Base-by-base conservation (phyloP, 2,797 vertebrate genomes). In the Falco berigora region DNA sequence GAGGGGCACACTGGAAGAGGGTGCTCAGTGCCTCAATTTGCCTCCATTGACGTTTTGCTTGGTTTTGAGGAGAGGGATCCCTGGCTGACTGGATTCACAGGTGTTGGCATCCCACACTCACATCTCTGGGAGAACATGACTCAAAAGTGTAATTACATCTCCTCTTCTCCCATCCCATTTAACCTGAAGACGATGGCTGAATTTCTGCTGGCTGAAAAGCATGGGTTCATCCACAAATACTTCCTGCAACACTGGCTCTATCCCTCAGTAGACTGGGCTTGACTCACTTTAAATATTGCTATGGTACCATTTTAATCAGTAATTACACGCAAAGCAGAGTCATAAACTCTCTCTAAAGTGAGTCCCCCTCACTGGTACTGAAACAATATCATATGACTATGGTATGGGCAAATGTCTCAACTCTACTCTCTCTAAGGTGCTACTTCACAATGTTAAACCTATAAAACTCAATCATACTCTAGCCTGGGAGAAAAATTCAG, bases 391-490 rank as follows among this genome's bases (percentile, higher is more conserved):
- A 80, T 15, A 69, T 2, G 9, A 46, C 76, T 80, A 52, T 68
- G 19, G 67, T 75, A 85, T 68, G 28, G 77, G 79, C 88, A 95
- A 81, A 91, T 74, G 78, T 83, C 62, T 94, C 79, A 64, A 49
- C 81, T 95, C 80, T 62, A 46, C 49, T 94, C 90, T 96, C 88
- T 94, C 95, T 86, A 68, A 96, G 93, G 96, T 86, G 74, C 74
- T 73, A 94, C 95, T 97, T 96, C 95, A 96, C 95, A 96, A 96
- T 69, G 94, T 97, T 96, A 98, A 96, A 96, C 69, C 94, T 94
- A 97, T 97, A 96, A 98, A 97, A 97, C 75, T 82, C 83, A 96
- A 97, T 96, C 97, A 97, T 79, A 97, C 89, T 84, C 78, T 96
- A 96, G 96, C 96, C 96, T 80, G 90, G 94, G 79, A 96, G 88